Conservation (phyloP, 2,113 vertebrate genomes). For the Uria lomvia region DNA sequence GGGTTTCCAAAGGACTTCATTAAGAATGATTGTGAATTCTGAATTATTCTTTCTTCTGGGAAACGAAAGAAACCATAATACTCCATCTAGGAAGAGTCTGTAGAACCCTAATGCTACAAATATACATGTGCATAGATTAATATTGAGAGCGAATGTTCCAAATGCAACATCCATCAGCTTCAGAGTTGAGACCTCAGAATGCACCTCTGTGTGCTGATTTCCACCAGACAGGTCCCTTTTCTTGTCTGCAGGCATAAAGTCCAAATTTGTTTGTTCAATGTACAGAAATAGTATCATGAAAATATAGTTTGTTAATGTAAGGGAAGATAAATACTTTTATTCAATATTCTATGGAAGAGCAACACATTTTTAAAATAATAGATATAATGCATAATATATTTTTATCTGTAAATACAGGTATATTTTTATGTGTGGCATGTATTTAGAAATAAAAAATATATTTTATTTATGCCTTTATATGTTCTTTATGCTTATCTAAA, state of each 20-base stretch:
- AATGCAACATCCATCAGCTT: neutral
- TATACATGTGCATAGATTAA: neutral
- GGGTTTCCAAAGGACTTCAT: neutral
- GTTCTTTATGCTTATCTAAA: neutral
- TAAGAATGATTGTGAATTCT: neutral
- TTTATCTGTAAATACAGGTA: neutral
- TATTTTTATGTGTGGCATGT: neutral
- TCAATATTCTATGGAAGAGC: neutral
- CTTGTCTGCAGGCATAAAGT: neutral
- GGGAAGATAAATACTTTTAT: neutral
- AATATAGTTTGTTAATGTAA: neutral
- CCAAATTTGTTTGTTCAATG: neutral
- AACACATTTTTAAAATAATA: neutral
- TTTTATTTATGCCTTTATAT: neutral
- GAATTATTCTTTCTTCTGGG: neutral
- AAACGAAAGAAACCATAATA: neutral
- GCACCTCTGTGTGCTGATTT: neutral
- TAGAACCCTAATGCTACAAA: neutral
- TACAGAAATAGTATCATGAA: neutral
- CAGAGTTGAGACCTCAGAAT: neutral
- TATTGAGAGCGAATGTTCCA: neutral
- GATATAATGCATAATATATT: neutral
- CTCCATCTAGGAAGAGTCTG: neutral
- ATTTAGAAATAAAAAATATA: neutral
- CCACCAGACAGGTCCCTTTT: neutral